Conservation (phyloP, 2,113 vertebrate species). For the human (Homo sapiens) region DNA sequence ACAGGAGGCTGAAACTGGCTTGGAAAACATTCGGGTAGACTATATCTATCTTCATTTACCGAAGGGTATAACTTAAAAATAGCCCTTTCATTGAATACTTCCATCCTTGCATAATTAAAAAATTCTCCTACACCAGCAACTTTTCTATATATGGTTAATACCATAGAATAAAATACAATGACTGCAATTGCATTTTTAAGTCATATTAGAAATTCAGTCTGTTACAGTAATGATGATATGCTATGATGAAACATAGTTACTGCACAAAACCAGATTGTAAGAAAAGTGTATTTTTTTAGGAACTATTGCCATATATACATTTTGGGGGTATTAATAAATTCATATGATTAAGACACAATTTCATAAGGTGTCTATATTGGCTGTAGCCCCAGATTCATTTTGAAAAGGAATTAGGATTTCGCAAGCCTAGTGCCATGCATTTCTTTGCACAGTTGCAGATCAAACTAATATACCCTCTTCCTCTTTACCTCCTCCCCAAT, state of each 20-base stretch:
- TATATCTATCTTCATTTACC: slow-evolving; percentile 38
- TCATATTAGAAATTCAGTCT: slow-evolving; percentile 48
- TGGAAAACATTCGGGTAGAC: neutral
- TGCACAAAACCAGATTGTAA: neutral
- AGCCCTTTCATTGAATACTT: neutral
- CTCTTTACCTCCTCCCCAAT: neutral
- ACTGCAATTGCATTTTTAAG: slow-evolving; percentile 17
- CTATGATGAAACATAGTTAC: neutral
- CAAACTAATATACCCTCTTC: neutral
- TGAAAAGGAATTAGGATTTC: neutral
- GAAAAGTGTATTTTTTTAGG: neutral
- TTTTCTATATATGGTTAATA: slow-evolving; percentile 31
- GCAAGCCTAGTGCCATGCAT: neutral
- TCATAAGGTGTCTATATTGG: neutral
- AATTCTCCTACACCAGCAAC: slow-evolving; percentile 6
- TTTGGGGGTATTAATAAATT: neutral
- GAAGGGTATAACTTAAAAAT: slow-evolving; percentile 1
- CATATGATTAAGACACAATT: neutral
- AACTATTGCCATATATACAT: neutral
- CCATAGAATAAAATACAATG: slow-evolving; percentile 37
- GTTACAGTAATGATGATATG: slow-evolving; percentile 49
- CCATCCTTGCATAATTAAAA: neutral
- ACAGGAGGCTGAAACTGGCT: neutral
- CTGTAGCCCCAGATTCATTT: neutral
- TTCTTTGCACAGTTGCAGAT: neutral